These are phyloP conservation scores for Lamellibrachia luymesi DNA, from an alignment of 1,140 invertebrate genomes.

Conservation along the genomic window DNA sequence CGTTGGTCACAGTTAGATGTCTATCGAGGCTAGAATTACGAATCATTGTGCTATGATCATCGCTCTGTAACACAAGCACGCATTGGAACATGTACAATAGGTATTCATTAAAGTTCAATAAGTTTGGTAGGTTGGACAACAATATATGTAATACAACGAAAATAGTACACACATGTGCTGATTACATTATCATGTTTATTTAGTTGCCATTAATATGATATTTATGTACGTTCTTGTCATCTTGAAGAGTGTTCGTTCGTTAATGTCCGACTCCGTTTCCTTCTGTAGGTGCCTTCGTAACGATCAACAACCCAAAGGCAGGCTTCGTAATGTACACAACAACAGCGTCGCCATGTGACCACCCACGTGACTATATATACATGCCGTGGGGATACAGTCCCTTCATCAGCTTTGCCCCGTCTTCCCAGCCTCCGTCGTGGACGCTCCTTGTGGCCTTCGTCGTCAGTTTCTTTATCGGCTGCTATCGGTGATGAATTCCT, in stretches of 20 bases:
- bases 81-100: too few relatives aligned
- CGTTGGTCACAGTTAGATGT: too few relatives aligned
- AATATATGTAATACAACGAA: too few relatives aligned
- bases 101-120: too few relatives aligned
- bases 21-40: too few relatives aligned
- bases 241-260: background rate
- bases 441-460: background rate
- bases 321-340: conserved; percentile 28
- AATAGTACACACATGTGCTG: too few relatives aligned
- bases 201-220: too few relatives aligned
- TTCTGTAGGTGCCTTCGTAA: conserved; percentile 19
- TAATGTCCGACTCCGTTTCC: conserved; percentile 11
- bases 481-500: background rate
- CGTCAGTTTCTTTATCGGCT: background rate
- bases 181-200: too few relatives aligned
- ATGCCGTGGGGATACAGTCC: conserved; percentile 25
- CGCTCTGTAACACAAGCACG: too few relatives aligned
- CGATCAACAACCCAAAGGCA: conserved; percentile 17
- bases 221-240: background rate
- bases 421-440: background rate
- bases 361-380: conserved; percentile 21
- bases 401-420: background rate
- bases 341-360: conserved; percentile 15
- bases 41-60: too few relatives aligned
- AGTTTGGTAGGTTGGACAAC: too few relatives aligned